phyloP scores from a whole-genome alignment of 2,113 vertebrate species.

The Thinocorus orbignyianus region DNA sequence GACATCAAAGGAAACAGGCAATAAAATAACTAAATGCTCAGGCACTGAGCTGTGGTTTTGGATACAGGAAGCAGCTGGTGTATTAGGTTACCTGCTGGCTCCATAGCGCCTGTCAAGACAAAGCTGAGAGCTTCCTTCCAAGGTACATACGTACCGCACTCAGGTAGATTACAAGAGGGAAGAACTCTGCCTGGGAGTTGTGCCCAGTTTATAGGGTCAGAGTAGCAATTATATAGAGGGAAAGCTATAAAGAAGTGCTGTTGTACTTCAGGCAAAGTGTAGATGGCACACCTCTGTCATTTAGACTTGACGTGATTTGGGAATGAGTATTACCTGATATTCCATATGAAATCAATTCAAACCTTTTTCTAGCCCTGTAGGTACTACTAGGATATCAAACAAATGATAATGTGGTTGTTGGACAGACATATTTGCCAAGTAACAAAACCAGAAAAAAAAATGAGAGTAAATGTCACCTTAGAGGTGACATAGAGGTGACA shows the following conservation, averaged over 20 bases:
- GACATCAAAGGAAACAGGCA: background rate
- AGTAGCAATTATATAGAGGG: background rate
- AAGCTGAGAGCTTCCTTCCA: background rate
- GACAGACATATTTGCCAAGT: background rate
- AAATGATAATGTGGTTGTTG: rapidly evolving
- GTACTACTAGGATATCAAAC: background rate
- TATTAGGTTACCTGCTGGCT: background rate
- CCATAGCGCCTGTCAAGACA: background rate
- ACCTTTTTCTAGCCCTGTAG: background rate
- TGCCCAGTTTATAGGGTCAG: background rate
- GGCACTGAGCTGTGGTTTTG: background rate
- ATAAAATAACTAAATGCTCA: background rate
- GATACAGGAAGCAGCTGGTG: background rate
- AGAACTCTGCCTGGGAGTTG: background rate
- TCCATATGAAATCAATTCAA: background rate
- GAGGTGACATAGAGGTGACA: background rate
- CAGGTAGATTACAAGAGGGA: background rate
- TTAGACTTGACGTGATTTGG: background rate
- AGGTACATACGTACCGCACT: background rate
- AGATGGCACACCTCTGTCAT: background rate
- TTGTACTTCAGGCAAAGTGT: background rate
- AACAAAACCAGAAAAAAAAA: background rate
- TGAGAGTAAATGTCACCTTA: background rate
- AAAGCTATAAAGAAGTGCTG: background rate
- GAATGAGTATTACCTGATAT: background rate